Conservation (phyloP, 2,888 invertebrate species). For the Harmothoe impar region DNA sequence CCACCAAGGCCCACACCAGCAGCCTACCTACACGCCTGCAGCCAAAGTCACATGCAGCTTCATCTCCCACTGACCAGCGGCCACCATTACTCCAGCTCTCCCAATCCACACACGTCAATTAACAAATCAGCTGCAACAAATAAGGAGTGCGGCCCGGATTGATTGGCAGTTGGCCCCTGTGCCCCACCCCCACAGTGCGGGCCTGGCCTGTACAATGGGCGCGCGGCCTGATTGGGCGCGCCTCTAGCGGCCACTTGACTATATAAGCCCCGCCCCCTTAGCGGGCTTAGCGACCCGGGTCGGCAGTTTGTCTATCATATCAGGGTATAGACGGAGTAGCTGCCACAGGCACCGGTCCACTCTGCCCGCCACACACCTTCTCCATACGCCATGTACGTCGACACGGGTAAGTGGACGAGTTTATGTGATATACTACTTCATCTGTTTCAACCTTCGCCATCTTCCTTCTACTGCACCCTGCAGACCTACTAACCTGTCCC, state of each 20-base stretch:
- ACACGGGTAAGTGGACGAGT: conserved; percentile 50
- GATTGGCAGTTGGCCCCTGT: conserved; percentile 55
- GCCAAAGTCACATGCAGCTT: background rate
- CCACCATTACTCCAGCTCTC: background rate
- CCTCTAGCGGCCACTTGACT: conserved; percentile 56
- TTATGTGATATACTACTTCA: conserved; percentile 7
- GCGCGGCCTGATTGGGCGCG: conserved; percentile 37
- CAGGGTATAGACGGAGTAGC: conserved; percentile 58
- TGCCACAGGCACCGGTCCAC: conserved; percentile 56
- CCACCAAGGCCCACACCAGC: conserved; percentile 4
- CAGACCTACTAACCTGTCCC: too few species aligned
- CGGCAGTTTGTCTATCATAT: conserved; percentile 59
- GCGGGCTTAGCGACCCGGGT: conserved; percentile 60
- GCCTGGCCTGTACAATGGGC: conserved; percentile 51
- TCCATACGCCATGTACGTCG: conserved; percentile 48
- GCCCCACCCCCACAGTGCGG: conserved; percentile 36
- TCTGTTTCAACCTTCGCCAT: background rate
- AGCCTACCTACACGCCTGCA: background rate
- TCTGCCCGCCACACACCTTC: background rate
- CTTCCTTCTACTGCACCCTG: too few species aligned
- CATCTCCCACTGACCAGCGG: conserved; percentile 11
- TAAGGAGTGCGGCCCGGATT: conserved; percentile 41
- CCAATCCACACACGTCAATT: conserved; percentile 55
- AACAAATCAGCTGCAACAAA: conserved; percentile 59
- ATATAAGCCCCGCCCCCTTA: conserved; percentile 53